Evolutionary conservation across 2,113 vertebrate species (phyloP), one percentile per base, ranked within the genome.

Genomic region (Pituophis catenifer): DNA sequence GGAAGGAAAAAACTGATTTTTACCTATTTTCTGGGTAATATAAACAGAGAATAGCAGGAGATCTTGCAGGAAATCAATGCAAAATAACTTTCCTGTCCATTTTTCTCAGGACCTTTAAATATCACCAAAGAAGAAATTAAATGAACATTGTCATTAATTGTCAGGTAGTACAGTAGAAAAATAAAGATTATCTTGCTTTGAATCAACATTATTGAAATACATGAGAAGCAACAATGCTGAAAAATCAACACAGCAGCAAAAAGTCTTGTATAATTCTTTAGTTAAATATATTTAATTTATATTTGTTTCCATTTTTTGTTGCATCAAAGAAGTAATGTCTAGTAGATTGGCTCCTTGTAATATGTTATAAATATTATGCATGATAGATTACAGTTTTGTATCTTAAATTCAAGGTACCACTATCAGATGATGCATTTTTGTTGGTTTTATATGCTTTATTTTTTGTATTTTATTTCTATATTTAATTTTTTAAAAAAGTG

Each of bases 21-120:
- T 6, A 88, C 54, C 75, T 1, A 0, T 11, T 93, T 95, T 95
- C 91, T 95, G 5, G 65, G 90, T 94, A n/a, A 29, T 65, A 8
- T 26, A 44, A 29, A 88, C 33, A 65, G 55, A 92, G 58, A 38
- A 55, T 89, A 89, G 6, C 75, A 10, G 33, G 13, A 75, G 65
- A 75, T 75, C 65, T 33, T 6, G 12, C 29, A 38, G 8, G 19
- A 44, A 81, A 81, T 81, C 75, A 21, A 23, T 81, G 8, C 75
- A 81, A 44, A 81, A 19, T 81, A 81, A 81, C n/a, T 81, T 21
- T 81, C 17, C 33, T 21, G 15, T 81, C 17, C 33, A 44, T 81
- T 21, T 81, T 38, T 81, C 70, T 81, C 70, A 38, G 33, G 70
- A 81, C 15, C 19, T 81, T 81, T 44, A 44, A 44, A 81, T 81